These are phyloP conservation scores for Osmoderma eremita DNA, from an alignment of 2,888 invertebrate genomes.

Conservation along the genomic window DNA sequence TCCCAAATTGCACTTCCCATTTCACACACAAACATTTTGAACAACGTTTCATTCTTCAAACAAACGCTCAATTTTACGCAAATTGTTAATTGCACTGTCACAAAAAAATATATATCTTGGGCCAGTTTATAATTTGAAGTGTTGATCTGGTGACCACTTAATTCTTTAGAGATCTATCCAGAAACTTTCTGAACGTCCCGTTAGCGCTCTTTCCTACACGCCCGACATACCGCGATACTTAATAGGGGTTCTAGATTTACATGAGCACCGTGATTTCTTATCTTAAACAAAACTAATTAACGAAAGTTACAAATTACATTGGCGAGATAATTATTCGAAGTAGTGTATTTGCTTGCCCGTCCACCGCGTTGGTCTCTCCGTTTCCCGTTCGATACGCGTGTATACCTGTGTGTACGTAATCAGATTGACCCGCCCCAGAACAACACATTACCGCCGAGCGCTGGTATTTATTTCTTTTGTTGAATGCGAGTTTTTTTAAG, in stretches of 20 bases:
- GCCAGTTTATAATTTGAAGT: background rate
- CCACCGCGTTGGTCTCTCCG: background rate
- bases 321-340: constrained; percentile 60
- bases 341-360: constrained; percentile 1
- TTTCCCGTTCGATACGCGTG: background rate
- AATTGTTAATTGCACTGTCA: no score
- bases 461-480: constrained; percentile 55
- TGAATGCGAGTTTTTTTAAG: constrained; percentile 57
- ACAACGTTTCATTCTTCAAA: no score
- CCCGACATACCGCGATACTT: background rate
- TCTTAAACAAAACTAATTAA: constrained; percentile 55
- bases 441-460: constrained; percentile 58
- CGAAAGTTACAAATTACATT: constrained; percentile 60
- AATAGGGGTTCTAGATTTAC: constrained; percentile 43
- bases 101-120: no score
- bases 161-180: background rate
- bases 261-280: constrained; percentile 41
- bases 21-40: no score
- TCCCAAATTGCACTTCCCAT: no score
- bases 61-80: no score
- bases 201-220: background rate
- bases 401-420: constrained; percentile 54
- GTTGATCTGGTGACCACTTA: no score
- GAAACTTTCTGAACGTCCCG: constrained; percentile 5
- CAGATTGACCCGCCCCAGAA: constrained; percentile 60